These are phyloP conservation scores for Tupaia tana DNA, from an alignment of 2,113 vertebrate species.

Conservation along the genomic window DNA sequence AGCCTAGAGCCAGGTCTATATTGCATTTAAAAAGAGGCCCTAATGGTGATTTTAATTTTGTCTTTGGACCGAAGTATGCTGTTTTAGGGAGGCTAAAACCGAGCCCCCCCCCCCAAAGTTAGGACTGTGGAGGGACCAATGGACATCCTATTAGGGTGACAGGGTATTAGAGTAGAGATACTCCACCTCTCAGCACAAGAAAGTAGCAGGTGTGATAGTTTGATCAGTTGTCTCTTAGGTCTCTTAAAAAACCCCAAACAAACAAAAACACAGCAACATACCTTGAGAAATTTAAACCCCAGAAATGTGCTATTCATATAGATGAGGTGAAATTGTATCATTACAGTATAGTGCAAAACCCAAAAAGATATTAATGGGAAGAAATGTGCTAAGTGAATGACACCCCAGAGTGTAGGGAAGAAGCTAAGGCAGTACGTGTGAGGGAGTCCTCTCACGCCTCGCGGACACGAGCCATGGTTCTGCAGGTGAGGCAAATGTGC, in stretches of 20 bases:
- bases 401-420: not conserved
- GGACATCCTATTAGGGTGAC: not conserved
- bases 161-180: not conserved
- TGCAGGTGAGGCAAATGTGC: not conserved
- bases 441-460: not conserved
- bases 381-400: not conserved
- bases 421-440: rapidly evolving
- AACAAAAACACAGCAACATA: not conserved
- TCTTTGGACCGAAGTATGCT: not conserved
- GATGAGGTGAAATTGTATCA: no score
- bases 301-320: no score
- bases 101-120: not conserved
- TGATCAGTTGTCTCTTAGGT: no score
- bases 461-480: not conserved
- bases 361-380: not conserved
- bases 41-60: not conserved
- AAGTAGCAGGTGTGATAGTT: not conserved
- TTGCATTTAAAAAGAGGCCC: not conserved
- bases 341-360: not conserved
- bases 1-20: not conserved
- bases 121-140: not conserved
- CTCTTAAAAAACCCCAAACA: not conserved
- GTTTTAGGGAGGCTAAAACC: not conserved
- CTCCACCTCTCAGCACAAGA: not conserved
- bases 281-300: not conserved